A percentile compares a stretch with the other conserved stretches of the same genome.
Conservation (phyloP, 2,888 invertebrate genomes). For the Epirrhoe alternata region DNA sequence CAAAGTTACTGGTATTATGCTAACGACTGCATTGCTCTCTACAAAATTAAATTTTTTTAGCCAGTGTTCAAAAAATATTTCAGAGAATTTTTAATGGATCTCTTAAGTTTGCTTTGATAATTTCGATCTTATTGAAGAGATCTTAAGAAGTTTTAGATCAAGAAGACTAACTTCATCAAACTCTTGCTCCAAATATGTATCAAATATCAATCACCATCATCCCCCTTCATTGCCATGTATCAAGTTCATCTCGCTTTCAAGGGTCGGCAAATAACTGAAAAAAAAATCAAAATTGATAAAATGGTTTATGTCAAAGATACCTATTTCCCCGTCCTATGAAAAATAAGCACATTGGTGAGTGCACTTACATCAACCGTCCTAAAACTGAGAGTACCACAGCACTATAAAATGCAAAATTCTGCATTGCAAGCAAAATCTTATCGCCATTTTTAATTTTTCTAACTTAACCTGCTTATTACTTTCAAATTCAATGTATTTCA, state of each 20-base stretch:
- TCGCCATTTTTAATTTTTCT: neutral
- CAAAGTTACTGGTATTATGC: conserved; percentile 7
- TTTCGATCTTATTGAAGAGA: too few relatives aligned
- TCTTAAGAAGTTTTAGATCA: neutral
- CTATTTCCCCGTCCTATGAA: too few relatives aligned
- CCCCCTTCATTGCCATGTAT: neutral
- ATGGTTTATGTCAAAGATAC: neutral
- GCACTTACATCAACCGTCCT: too few relatives aligned
- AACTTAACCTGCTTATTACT: neutral
- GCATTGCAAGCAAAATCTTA: neutral
- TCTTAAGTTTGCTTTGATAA: too few relatives aligned
- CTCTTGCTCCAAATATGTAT: neutral
- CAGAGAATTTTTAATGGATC: neutral
- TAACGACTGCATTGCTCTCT: conserved; percentile 19
- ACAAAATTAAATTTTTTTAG: conserved; percentile 8
- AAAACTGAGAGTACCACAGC: too few relatives aligned
- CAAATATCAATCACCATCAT: neutral
- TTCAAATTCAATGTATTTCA: neutral
- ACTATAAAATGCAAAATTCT: too few relatives aligned
- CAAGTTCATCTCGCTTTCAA: neutral
- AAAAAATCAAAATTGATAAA: neutral
- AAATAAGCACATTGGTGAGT: too few relatives aligned
- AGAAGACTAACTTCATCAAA: neutral
- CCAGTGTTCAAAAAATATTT: neutral
- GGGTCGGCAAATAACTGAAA: neutral